phyloP scores from a whole-genome alignment of 2,797 vertebrate genomes.

The Valencia hispanica region DNA sequence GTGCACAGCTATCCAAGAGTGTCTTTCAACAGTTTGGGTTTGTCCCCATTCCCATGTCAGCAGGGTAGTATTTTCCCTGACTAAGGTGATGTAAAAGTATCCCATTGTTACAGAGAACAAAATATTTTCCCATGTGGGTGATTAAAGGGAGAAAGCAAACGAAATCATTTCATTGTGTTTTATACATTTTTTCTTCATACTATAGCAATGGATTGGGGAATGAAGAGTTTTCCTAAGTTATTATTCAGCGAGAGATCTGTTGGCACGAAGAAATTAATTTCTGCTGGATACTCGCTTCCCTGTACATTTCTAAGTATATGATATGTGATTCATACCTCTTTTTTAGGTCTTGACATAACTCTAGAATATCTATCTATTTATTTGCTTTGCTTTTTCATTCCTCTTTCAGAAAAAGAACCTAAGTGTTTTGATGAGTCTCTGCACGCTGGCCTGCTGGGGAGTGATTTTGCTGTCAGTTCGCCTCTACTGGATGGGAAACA shows the following conservation, averaged over 20 bases:
- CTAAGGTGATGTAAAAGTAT: constrained; percentile 25
- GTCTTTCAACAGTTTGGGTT: constrained; percentile 35
- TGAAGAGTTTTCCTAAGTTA: neutral
- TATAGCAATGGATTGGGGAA: neutral
- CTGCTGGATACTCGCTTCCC: neutral
- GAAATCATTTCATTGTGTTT: neutral
- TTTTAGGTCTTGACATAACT: neutral
- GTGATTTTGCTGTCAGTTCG: constrained; percentile 88
- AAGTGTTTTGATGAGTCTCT: constrained; percentile 86
- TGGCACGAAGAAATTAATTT: neutral
- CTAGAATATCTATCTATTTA: constrained; percentile 4
- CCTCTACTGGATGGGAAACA: constrained; percentile 99
- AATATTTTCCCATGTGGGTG: neutral
- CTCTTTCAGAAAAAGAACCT: constrained; percentile 88
- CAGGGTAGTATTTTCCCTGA: constrained; percentile 49
- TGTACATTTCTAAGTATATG: neutral
- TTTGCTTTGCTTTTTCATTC: constrained; percentile 32
- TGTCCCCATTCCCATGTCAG: constrained; percentile 27
- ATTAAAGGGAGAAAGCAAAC: neutral
- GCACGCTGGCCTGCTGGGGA: constrained; percentile 89
- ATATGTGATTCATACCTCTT: neutral
- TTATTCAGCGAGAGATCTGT: too few species aligned
- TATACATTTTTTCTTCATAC: constrained; percentile 23
- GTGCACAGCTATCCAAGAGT: constrained; percentile 20
- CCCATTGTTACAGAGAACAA: constrained; percentile 22